Evolutionary conservation across 2,113 vertebrate species (phyloP), one percentile per base, ranked within the genome.

Genomic region (Paradoxurus hermaphroditus): DNA sequence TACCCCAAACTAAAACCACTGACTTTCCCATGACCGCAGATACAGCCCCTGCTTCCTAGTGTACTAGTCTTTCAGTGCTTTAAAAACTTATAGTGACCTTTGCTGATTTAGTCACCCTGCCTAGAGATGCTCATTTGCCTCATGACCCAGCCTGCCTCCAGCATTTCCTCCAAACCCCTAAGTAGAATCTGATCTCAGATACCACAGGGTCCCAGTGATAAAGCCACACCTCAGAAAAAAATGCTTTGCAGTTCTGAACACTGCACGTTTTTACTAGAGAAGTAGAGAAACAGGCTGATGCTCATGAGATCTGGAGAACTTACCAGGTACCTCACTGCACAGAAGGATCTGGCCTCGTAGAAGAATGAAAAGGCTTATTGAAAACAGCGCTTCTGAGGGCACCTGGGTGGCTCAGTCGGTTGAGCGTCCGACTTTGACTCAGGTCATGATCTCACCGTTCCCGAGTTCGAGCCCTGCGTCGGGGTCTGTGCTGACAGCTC

Each of bases 101-200:
- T 77, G 79, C 18, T 56, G 15, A 70, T 36, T 12, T 12, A 27
- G n/a, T 59, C 41, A 67, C 36, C 27, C 68, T 62, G 68, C 25
- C 16, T 7, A 27, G 19, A 10, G 11, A 72, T 73, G 68, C 13
- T 36, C 18, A 65, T 90, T 96, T 53, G 90, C 41, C 19, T 90
- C 44, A 0, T 44, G 44, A 56, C 77, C 46, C 39, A 56, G 29
- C 12, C 23, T 39, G 46, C 14, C n/a, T 46, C 56, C 11, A 56
- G 19, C 7, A 59, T 68, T 91, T 51, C 53, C 56, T 87, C 39
- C 59, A 81, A 41, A 91, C 21, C 15, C 15, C 0, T n/a, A 51
- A 75, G n/a, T 46, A 44, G 39, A 95, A 86, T 85, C 59, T 95
- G 68, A 65, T 86, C 46, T 31, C 78, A 91, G 68, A n/a, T 21